Conservation (phyloP, 1,140 invertebrate genomes). For the Lepidostoma basale region DNA sequence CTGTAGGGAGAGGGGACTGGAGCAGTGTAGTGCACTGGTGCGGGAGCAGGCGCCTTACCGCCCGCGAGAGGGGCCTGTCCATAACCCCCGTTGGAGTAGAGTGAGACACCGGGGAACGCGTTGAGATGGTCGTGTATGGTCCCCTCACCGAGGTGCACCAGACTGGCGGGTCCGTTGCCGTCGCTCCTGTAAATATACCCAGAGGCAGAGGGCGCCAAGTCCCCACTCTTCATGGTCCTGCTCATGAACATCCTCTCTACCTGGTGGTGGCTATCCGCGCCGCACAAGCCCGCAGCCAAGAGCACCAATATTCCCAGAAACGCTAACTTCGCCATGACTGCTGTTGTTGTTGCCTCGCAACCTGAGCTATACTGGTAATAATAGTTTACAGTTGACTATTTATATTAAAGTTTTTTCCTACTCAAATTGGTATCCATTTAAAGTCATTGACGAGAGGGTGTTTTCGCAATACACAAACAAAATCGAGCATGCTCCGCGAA, state of each 20-base stretch:
- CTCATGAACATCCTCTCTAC: conserved; percentile 60
- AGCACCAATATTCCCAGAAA: conserved; percentile 11
- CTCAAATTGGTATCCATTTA: conserved; percentile 25
- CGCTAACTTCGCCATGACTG: conserved; percentile 21
- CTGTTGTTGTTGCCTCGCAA: conserved; percentile 21
- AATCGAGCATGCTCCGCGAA: conserved; percentile 29
- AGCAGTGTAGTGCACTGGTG: neutral
- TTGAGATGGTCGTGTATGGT: conserved; percentile 56
- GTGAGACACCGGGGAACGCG: conserved; percentile 45
- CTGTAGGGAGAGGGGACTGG: conserved; percentile 2
- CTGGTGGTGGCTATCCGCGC: conserved; percentile 31
- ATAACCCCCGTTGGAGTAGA: neutral
- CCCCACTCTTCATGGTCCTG: conserved; percentile 55
- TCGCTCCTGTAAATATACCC: conserved; percentile 63
- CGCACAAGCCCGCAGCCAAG: neutral
- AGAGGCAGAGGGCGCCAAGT: conserved; percentile 59
- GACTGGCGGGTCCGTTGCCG: conserved; percentile 54
- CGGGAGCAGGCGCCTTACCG: neutral
- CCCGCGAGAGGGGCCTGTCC: neutral
- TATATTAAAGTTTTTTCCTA: conserved; percentile 24
- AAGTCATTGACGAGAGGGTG: conserved; percentile 34
- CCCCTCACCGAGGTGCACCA: conserved; percentile 57
- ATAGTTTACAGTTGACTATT: conserved; percentile 25
- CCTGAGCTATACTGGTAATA: conserved; percentile 30
- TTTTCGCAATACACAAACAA: conserved; percentile 35